Evolutionary conservation across 2,888 invertebrate genomes (phyloP).

Genomic region (Dorcus parallelipipedus): DNA sequence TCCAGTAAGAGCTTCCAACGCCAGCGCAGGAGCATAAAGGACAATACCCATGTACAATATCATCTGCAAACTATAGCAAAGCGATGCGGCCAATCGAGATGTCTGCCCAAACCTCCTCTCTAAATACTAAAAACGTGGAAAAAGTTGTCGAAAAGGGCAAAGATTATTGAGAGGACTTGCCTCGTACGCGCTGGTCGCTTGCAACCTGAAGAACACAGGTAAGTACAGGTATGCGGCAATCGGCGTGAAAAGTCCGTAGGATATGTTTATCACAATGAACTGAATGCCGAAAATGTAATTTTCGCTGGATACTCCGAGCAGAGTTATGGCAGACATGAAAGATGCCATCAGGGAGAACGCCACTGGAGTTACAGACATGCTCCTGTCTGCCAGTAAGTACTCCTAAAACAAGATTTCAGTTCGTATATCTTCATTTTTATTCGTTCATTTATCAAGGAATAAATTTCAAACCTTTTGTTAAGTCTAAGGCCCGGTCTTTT

Average conservation of each 20-base stretch:
- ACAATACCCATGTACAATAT: constrained; percentile 88
- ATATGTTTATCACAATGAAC: constrained; percentile 73
- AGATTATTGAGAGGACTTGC: constrained; percentile 43
- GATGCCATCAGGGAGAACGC: constrained; percentile 91
- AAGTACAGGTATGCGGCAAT: constrained; percentile 74
- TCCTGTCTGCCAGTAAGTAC: constrained; percentile 77
- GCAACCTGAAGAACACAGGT: constrained; percentile 81
- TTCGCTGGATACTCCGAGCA: constrained; percentile 86
- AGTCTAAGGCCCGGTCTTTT: too few relatives aligned
- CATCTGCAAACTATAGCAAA: constrained; percentile 87
- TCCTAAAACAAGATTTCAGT: constrained; percentile 55
- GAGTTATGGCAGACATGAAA: constrained; percentile 86
- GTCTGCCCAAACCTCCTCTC: constrained; percentile 79
- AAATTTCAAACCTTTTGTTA: too few relatives aligned
- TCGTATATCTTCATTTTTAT: too few relatives aligned
- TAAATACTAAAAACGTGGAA: constrained; percentile 63
- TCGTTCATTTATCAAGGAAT: too few relatives aligned
- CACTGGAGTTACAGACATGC: constrained; percentile 76
- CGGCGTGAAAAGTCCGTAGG: constrained; percentile 74
- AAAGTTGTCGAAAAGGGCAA: not conserved
- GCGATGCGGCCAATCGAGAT: constrained; percentile 73
- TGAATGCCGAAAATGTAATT: constrained; percentile 80
- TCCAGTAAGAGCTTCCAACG: constrained; percentile 83
- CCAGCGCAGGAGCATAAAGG: constrained; percentile 89
- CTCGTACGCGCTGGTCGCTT: constrained; percentile 86